Evolutionary conservation across 2,888 invertebrate species (phyloP).

Genomic region (Mycalesis mineus): DNA sequence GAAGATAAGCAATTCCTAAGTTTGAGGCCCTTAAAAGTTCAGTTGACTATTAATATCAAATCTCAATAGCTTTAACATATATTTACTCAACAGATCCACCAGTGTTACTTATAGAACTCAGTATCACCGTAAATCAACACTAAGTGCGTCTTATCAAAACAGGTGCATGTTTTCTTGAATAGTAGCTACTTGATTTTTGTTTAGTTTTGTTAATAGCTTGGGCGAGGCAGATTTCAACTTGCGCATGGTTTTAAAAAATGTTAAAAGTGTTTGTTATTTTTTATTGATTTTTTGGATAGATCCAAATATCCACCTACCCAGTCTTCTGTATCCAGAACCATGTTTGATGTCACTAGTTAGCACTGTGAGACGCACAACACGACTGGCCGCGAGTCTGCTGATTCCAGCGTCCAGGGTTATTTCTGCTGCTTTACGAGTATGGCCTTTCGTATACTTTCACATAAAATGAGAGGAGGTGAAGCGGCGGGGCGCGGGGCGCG

Average conservation of each 20-base stretch:
- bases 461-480: slow-evolving; percentile 47
- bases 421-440: slow-evolving; percentile 67
- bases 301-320: slow-evolving; percentile 58
- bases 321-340: slow-evolving; percentile 76
- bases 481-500: slow-evolving; percentile 42
- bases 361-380: slow-evolving; percentile 78
- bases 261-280: background rate
- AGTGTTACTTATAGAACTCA: too few species aligned
- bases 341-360: slow-evolving; percentile 74
- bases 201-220: background rate
- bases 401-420: slow-evolving; percentile 76
- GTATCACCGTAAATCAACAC: too few species aligned
- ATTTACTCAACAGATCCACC: too few species aligned
- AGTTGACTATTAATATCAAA: too few species aligned
- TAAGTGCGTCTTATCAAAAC: too few species aligned
- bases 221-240: background rate
- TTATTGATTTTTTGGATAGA: slow-evolving; percentile 10
- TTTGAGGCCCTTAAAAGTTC: too few species aligned
- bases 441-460: slow-evolving; percentile 67
- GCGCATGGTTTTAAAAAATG: background rate
- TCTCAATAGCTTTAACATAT: too few species aligned
- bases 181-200: background rate
- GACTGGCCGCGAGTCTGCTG: slow-evolving; percentile 65
- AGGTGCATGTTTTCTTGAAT: background rate
- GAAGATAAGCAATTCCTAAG: too few species aligned